Evolutionary conservation across 2,797 vertebrate genomes (phyloP).

Genomic region (Urosaurus nigricauda): DNA sequence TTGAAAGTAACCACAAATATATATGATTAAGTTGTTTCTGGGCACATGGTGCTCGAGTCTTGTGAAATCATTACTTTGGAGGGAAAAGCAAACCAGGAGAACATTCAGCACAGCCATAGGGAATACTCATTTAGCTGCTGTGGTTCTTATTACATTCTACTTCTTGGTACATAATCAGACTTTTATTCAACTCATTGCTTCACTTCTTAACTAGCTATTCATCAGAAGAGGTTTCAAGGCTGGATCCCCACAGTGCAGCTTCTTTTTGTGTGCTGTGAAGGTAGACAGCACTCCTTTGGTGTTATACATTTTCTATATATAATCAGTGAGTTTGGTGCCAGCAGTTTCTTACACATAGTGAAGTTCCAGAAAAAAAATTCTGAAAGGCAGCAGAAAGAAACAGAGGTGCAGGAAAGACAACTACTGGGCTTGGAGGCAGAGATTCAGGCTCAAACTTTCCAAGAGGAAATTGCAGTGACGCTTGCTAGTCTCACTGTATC

Average conservation of each 20-base stretch:
- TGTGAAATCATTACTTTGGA: conserved; percentile 18
- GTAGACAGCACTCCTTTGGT: conserved; percentile 53
- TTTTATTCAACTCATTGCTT: conserved; percentile 78
- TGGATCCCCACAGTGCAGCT: conserved; percentile 61
- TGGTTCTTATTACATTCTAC: conserved; percentile 66
- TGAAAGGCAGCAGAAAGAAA: conserved; percentile 50
- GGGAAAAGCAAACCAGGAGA: not conserved
- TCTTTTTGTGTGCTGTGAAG: conserved; percentile 51
- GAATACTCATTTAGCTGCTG: conserved; percentile 73
- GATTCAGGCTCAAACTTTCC: conserved; percentile 53
- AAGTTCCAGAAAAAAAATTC: conserved; percentile 49
- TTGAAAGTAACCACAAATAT: conserved; percentile 1
- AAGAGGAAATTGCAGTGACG: conserved; percentile 51
- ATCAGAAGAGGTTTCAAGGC: conserved; percentile 71
- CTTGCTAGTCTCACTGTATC: not conserved
- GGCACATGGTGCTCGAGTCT: not conserved
- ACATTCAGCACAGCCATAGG: conserved; percentile 41
- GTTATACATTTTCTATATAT: conserved; percentile 62
- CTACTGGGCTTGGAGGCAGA: conserved; percentile 37
- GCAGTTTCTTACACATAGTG: conserved; percentile 56
- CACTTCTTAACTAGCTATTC: conserved; percentile 76
- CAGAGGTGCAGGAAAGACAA: conserved; percentile 43
- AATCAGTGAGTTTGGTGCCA: conserved; percentile 35
- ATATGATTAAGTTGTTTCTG: not conserved
- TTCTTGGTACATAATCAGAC: conserved; percentile 74